Evolutionary conservation across 2,888 invertebrate species (phyloP).

Genomic region (Hartigia nigra): DNA sequence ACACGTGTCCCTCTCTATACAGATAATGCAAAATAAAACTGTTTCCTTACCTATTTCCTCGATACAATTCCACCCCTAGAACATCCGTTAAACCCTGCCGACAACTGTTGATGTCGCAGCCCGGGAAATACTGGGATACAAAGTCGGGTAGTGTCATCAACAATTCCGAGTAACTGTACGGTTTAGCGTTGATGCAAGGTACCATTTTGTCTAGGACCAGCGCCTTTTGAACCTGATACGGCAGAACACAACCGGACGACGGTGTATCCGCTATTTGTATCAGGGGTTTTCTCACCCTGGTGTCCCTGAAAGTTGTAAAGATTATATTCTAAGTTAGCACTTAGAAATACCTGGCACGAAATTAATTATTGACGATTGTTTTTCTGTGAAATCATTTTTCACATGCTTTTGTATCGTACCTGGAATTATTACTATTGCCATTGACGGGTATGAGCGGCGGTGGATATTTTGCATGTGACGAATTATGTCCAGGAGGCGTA

Average conservation of each 20-base stretch:
- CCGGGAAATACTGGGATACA: constrained; percentile 83
- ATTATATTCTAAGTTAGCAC: background rate
- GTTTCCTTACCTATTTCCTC: constrained; percentile 81
- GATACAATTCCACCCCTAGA: constrained; percentile 81
- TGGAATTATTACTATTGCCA: constrained; percentile 56
- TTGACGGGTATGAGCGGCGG: constrained; percentile 70
- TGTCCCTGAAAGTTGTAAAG: constrained; percentile 47
- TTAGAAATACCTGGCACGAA: background rate
- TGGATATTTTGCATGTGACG: constrained; percentile 65
- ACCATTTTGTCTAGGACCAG: constrained; percentile 84
- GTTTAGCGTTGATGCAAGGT: constrained; percentile 88
- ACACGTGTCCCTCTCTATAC: too few species aligned
- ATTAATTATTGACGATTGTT: background rate
- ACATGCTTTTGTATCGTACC: constrained; percentile 31
- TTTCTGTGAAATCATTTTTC: background rate
- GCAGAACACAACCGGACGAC: constrained; percentile 68
- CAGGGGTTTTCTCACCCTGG: constrained; percentile 70
- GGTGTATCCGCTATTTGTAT: constrained; percentile 79
- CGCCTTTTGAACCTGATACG: constrained; percentile 78
- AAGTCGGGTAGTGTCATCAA: constrained; percentile 87
- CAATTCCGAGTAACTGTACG: constrained; percentile 83
- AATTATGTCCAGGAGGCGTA: constrained; percentile 60
- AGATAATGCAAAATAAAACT: background rate
- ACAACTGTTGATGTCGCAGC: constrained; percentile 79
- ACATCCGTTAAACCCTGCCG: constrained; percentile 83